Evolutionary conservation across 2,888 invertebrate species (phyloP).

Genomic region (Boloria selene): DNA sequence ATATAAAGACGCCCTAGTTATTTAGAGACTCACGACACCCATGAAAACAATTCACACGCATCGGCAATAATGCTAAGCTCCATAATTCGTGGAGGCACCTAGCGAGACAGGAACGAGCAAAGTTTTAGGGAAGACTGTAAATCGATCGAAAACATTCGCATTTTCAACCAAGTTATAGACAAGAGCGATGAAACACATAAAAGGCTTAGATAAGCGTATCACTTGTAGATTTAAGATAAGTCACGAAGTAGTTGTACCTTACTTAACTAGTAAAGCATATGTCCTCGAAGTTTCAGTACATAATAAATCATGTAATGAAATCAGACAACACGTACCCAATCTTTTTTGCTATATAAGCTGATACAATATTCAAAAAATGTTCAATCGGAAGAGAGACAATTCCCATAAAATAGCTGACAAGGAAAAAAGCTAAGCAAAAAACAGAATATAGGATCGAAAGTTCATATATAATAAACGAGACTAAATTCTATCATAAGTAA

Average conservation of each 20-base stretch:
- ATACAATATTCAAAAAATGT: neutral
- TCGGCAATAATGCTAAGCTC: conserved; percentile 69
- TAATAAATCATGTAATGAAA: too few species aligned
- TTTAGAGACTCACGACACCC: conserved; percentile 63
- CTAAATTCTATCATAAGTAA: conserved; percentile 77
- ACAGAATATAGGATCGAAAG: conserved; percentile 65
- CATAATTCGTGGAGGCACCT: conserved; percentile 69
- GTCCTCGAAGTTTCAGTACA: neutral
- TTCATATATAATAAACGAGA: conserved; percentile 70
- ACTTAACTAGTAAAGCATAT: conserved; percentile 1
- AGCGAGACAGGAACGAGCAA: conserved; percentile 72
- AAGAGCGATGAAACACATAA: conserved; percentile 64
- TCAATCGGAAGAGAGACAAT: neutral
- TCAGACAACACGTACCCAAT: too few species aligned
- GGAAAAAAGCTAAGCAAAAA: conserved; percentile 64
- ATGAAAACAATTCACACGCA: conserved; percentile 77
- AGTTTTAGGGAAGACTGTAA: conserved; percentile 67
- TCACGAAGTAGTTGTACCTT: conserved; percentile 9
- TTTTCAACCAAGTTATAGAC: conserved; percentile 69
- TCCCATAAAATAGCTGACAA: conserved; percentile 40
- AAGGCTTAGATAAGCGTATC: conserved; percentile 35
- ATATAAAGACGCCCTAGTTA: conserved; percentile 51
- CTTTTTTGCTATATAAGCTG: too few species aligned
- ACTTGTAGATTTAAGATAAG: conserved; percentile 15
- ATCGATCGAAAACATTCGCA: conserved; percentile 76